Base-by-base conservation (phyloP, 2,113 vertebrate species). In the Gadus chalcogrammus region DNA sequence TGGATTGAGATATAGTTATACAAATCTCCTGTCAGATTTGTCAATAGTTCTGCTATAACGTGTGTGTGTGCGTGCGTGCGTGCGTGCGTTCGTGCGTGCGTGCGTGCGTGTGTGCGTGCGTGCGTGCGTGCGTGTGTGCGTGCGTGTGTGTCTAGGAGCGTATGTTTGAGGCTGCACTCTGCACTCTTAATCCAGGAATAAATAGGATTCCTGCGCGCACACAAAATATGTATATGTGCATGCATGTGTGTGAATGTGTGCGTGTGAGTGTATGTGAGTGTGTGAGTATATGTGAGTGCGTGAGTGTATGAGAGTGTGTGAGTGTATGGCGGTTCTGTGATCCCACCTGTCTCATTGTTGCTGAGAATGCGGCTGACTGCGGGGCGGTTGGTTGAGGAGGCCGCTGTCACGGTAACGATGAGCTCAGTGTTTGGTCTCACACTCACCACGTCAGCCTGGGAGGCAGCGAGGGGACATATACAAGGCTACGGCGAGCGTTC, bases 321-420 rank as follows among this genome's bases (percentile, higher is more conserved):
- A 42, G 22, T 56, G 48, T n/a, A 15, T 13, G 1, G 18, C 1
- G 5, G 5, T 38, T 18, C 38, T 79, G 62, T 68, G 65, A 5
- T 92, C 94, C 93, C 81, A 99, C 97, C 93, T 2, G 93, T 94
- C 76, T 93, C 85, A 8, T 92, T 93, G 3, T 91, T 94, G 71
- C 88, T 91, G 85, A 95, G 80, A 78, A 92, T 93, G 88, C 93
- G 97, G 69, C 95, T 96, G 18, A 95, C 91, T 78, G 95, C 92
- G 42, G 93, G 93, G 74, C 94, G 94, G 72, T 92, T 91, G 5
- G 90, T 82, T 31, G 94, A 94, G 24, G 95, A 94, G 75, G 92
- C 83, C 48, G 94, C 85, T 73, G 93, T 91, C 79, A 96, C 79
- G 0, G 93, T 94, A 27, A 91, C 85, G 6, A 86, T 90, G 48